Evolutionary conservation across 1,140 invertebrate species (phyloP).

Genomic region (Macrocentrus cingulum): DNA sequence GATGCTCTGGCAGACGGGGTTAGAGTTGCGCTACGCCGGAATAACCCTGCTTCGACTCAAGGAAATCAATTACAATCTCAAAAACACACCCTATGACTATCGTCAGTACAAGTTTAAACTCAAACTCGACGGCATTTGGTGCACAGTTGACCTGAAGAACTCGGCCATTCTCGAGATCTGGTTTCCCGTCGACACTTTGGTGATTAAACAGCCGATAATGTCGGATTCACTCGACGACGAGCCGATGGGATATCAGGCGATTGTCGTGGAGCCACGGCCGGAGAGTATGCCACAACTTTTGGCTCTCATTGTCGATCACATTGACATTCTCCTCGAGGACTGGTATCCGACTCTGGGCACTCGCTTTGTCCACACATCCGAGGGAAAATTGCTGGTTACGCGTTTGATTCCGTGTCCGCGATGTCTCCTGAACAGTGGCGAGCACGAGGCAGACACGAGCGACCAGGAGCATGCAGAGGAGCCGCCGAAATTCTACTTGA

Average conservation of each 20-base stretch:
- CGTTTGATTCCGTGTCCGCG: conserved; percentile 90
- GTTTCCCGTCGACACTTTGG: conserved; percentile 76
- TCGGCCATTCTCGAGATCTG: conserved; percentile 87
- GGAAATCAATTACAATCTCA: conserved; percentile 71
- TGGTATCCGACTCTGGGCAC: conserved; percentile 97
- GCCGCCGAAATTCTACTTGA: conserved; percentile 34
- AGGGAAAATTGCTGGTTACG: conserved; percentile 93
- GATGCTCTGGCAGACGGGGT: conserved; percentile 94
- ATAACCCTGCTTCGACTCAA: conserved; percentile 80
- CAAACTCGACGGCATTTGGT: conserved; percentile 82
- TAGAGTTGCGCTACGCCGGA: conserved; percentile 82
- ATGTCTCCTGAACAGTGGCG: conserved; percentile 66
- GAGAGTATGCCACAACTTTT: conserved; percentile 83
- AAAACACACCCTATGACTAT: conserved; percentile 60
- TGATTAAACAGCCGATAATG: conserved; percentile 67
- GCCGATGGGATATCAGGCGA: conserved; percentile 67
- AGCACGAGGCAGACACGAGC: conserved; percentile 39
- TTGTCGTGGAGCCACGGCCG: conserved; percentile 73
- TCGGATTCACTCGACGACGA: conserved; percentile 56
- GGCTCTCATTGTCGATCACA: conserved; percentile 91
- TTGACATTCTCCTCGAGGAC: conserved; percentile 95
- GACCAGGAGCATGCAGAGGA: conserved; percentile 43
- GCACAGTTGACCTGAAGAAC: conserved; percentile 77
- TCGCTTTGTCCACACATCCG: conserved; percentile 95
- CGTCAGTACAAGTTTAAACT: conserved; percentile 67